phyloP scores from a whole-genome alignment of 2,888 invertebrate genomes.

The Ochropacha duplaris region DNA sequence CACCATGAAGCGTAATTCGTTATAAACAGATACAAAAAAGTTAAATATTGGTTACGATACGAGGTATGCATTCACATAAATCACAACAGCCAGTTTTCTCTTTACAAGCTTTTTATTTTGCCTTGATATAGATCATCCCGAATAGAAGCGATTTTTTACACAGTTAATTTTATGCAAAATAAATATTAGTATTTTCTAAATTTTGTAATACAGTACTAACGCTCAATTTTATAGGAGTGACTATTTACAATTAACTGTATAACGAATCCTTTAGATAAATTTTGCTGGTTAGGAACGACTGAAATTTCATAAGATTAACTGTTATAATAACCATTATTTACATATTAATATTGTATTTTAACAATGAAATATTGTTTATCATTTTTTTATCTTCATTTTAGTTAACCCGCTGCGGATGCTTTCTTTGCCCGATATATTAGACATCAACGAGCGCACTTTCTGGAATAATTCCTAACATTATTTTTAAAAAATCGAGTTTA shows the following conservation, averaged over 20 bases:
- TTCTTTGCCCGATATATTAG: constrained; percentile 57
- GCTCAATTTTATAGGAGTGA: too few species aligned
- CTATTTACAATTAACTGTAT: too few species aligned
- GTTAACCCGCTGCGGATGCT: background rate
- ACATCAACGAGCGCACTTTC: constrained; percentile 66
- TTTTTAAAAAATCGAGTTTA: background rate
- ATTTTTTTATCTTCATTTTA: too few species aligned
- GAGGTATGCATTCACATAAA: constrained; percentile 7
- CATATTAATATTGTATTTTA: background rate
- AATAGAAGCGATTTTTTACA: background rate
- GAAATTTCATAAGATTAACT: too few species aligned
- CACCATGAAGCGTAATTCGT: constrained; percentile 30
- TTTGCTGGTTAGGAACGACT: too few species aligned
- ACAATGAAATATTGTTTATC: background rate
- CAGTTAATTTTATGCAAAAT: background rate
- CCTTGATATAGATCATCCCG: background rate
- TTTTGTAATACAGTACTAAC: too few species aligned
- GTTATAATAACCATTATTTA: too few species aligned
- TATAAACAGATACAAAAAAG: constrained; percentile 30
- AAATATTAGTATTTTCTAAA: too few species aligned
- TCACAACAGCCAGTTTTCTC: constrained; percentile 19
- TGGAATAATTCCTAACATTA: background rate
- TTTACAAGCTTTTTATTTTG: constrained; percentile 9
- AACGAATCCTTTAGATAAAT: too few species aligned
- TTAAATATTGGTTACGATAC: constrained; percentile 11